These are phyloP conservation scores for mouse (Mus musculus) DNA, from an alignment of 2,113 vertebrate genomes.

Conservation along the genomic window GRCm39 chr17:53962001-53962500, in stretches of 20 bases:
- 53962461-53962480: background rate
- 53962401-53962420: background rate
- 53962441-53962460: background rate
- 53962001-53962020: background rate
- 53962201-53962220: background rate
- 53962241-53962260: background rate
- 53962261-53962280: background rate
- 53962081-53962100: background rate
- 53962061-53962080: background rate
- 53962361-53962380: background rate
- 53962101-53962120: background rate
- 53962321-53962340: background rate
- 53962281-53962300: background rate
- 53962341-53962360: background rate
- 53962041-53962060: background rate
- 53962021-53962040: background rate
- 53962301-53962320: background rate
- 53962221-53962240: too few species aligned
- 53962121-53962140: background rate
- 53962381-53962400: background rate
- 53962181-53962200: background rate
- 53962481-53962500: background rate
- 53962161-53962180: background rate
- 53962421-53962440: background rate
- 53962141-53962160: background rate